These are phyloP conservation scores for Nephila pilipes DNA, from an alignment of 1,140 invertebrate species.

Conservation along the genomic window DNA sequence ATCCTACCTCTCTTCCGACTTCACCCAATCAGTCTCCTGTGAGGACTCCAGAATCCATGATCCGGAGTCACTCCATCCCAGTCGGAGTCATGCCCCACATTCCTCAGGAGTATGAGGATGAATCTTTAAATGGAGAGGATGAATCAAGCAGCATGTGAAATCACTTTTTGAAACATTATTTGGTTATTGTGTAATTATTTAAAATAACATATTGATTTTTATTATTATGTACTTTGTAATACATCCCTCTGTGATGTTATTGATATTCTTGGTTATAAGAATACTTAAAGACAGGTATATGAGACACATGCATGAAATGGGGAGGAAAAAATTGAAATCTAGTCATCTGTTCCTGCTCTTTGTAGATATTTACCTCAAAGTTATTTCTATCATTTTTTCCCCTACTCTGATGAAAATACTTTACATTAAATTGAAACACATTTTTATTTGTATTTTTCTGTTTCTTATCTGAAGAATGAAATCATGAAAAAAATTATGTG, in stretches of 20 bases:
- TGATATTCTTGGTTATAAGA: neutral
- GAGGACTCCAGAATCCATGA: constrained; percentile 68
- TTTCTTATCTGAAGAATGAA: too few species aligned
- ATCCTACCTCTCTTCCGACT: constrained; percentile 43
- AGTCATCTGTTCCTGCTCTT: neutral
- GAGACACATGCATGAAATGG: neutral
- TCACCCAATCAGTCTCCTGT: constrained; percentile 64
- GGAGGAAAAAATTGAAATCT: neutral
- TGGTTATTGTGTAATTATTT: neutral
- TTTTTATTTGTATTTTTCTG: too few species aligned
- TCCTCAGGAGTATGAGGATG: constrained; percentile 44
- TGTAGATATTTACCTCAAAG: neutral
- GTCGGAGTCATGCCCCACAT: constrained; percentile 65
- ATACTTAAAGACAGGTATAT: neutral
- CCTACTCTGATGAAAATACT: too few species aligned
- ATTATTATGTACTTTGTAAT: neutral
- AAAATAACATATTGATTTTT: neutral
- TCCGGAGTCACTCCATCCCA: constrained; percentile 67
- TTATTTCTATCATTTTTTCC: too few species aligned
- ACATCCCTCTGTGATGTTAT: neutral
- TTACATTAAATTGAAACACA: too few species aligned
- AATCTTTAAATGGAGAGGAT: constrained; percentile 4
- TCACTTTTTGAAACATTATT: neutral
- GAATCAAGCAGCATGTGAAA: constrained; percentile 16
- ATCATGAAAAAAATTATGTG: too few species aligned